These are phyloP conservation scores for Nerophis ophidion DNA, from an alignment of 2,113 vertebrate species.

Conservation along the genomic window DNA sequence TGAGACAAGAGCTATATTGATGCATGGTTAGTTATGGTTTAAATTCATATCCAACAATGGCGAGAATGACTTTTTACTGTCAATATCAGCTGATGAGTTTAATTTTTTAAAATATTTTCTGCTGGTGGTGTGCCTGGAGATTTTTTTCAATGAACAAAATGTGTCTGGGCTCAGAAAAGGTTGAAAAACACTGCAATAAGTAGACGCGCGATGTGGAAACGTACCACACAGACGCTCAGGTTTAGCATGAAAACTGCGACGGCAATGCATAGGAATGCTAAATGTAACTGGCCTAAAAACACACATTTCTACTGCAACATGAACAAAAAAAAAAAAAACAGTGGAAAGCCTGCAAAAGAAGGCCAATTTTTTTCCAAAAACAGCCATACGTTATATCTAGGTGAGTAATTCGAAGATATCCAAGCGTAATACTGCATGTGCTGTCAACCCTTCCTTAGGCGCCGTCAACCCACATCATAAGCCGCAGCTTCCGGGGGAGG, in stretches of 20 bases:
- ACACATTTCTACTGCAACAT: conserved; percentile 26
- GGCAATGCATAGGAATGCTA: conserved; percentile 65
- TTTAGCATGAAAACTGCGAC: conserved; percentile 51
- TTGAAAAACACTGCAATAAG: no score
- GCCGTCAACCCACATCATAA: conserved; percentile 38
- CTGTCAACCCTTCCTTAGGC: conserved; percentile 52
- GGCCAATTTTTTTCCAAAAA: not conserved
- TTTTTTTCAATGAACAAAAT: no score
- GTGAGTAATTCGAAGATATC: conserved; percentile 37
- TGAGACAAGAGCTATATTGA: no score
- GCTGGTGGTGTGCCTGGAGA: no score
- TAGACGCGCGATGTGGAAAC: no score
- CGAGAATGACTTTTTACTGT: no score
- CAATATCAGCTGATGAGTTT: no score
- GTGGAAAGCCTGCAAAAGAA: conserved; percentile 20
- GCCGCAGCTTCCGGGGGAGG: conserved; percentile 32
- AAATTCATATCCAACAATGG: no score
- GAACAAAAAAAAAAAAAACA: conserved; percentile 25
- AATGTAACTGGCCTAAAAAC: conserved; percentile 41
- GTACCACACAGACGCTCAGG: conserved; percentile 16
- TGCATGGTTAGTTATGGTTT: no score
- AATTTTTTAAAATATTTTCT: no score
- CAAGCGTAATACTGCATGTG: conserved; percentile 19
- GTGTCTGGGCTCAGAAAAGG: no score
- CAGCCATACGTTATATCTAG: conserved; percentile 31